Evolutionary conservation across 2,797 vertebrate genomes (phyloP).

Genomic region (Sebastes miniatus): DNA sequence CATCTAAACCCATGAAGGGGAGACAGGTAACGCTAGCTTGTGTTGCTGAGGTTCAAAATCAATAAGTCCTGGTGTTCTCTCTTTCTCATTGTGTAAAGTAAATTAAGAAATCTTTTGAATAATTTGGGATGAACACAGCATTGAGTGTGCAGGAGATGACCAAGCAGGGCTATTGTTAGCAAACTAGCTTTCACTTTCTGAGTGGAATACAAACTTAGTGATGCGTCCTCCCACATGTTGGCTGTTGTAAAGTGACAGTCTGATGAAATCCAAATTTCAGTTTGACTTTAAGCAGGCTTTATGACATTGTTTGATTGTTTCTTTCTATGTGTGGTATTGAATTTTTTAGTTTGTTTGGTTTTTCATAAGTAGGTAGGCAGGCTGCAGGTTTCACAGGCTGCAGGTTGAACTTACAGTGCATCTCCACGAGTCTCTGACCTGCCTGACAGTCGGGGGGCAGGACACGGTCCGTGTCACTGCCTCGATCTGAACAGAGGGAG

Average conservation of each 20-base stretch:
- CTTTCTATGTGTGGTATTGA: neutral
- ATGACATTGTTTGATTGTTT: neutral
- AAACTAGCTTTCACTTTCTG: neutral
- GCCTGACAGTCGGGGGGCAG: slow-evolving; percentile 76
- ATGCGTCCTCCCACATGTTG: no score
- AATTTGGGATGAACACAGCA: no score
- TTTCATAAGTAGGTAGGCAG: slow-evolving; percentile 14
- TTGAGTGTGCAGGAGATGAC: no score
- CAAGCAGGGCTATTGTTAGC: no score
- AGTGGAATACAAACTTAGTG: no score
- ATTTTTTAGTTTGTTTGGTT: neutral
- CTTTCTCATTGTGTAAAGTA: no score
- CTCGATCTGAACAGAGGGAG: slow-evolving; percentile 81
- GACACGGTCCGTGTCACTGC: slow-evolving; percentile 78
- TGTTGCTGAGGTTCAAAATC: no score
- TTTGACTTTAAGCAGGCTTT: neutral
- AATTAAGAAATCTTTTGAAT: no score
- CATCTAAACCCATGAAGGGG: no score
- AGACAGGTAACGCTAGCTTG: no score
- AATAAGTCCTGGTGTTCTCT: no score
- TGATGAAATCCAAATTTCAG: neutral
- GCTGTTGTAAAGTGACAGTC: neutral
- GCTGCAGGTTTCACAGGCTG: slow-evolving; percentile 42
- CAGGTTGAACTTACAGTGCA: slow-evolving; percentile 77
- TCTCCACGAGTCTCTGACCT: slow-evolving; percentile 80